Percentiles rank a stretch among this genome's conserved stretches.
phyloP scores from a whole-genome alignment of 2,888 invertebrate genomes.

The Rhimphoctona megacephalus region DNA sequence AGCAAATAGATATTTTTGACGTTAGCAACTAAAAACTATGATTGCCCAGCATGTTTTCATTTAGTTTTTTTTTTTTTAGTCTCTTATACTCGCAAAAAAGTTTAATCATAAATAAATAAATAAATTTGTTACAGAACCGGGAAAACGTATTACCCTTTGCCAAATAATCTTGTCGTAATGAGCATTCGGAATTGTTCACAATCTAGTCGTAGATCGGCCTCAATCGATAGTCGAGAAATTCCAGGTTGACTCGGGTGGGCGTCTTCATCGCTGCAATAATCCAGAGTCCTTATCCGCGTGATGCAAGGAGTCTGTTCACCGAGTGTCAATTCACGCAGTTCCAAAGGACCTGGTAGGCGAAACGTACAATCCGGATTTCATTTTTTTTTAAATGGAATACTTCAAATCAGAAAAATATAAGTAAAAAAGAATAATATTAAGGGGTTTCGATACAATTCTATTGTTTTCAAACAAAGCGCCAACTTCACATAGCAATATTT shows the following conservation, averaged over 20 bases:
- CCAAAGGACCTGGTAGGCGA: constrained; percentile 83
- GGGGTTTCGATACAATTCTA: too few relatives aligned
- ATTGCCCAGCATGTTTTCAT: neutral
- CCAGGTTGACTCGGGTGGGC: constrained; percentile 71
- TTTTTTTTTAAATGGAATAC: neutral
- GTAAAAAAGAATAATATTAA: neutral
- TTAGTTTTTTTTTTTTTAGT: neutral
- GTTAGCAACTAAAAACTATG: too few relatives aligned
- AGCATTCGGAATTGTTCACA: constrained; percentile 86
- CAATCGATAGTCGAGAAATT: constrained; percentile 83
- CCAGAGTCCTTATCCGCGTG: constrained; percentile 81
- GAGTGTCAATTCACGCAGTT: constrained; percentile 84
- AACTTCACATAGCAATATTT: too few relatives aligned
- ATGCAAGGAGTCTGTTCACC: constrained; percentile 83
- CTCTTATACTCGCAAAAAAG: neutral
- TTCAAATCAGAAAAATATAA: neutral
- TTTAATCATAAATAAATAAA: neutral
- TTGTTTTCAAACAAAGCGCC: too few relatives aligned
- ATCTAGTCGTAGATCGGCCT: constrained; percentile 85
- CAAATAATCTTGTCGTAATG: constrained; percentile 84
- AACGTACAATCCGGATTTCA: neutral
- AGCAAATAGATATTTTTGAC: neutral
- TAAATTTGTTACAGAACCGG: neutral
- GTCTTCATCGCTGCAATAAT: constrained; percentile 78
- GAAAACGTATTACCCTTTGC: constrained; percentile 80